Percentiles rank a stretch among this genome's conserved stretches.
phyloP scores from a whole-genome alignment of 2,113 vertebrate species.

The Bos javanicus region DNA sequence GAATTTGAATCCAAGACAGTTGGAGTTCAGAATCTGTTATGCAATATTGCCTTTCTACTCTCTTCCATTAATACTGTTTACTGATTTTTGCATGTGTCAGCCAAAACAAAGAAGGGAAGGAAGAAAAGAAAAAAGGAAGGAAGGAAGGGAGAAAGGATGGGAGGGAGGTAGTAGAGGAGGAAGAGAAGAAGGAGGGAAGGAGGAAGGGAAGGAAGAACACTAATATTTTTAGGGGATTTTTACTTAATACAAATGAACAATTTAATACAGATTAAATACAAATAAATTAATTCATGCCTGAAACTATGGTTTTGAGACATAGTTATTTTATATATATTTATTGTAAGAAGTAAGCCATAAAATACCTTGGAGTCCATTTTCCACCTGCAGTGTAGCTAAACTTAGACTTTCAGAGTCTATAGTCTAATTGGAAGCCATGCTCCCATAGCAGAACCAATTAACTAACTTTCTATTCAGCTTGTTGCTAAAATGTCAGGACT shows the following conservation, averaged over 20 bases:
- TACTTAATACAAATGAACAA: neutral
- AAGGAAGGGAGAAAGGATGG: neutral
- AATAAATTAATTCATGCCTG: neutral
- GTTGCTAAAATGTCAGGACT: conserved; percentile 55
- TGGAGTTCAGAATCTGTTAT: neutral
- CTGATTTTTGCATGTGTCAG: neutral
- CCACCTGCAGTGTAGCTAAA: neutral
- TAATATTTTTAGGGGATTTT: neutral
- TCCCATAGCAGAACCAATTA: conserved; percentile 47
- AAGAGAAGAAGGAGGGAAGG: neutral
- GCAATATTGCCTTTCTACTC: neutral
- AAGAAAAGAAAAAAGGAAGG: neutral
- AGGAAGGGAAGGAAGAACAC: neutral
- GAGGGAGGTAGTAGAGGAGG: neutral
- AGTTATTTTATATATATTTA: neutral
- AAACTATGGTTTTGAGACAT: neutral
- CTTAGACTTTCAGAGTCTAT: neutral
- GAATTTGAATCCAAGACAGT: neutral
- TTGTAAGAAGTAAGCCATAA: neutral
- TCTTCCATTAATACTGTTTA: neutral
- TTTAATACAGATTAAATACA: neutral
- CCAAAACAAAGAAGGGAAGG: neutral
- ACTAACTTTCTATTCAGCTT: conserved; percentile 18
- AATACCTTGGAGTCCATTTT: neutral
- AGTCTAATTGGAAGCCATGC: conserved; percentile 9